Base-by-base conservation (phyloP, 2,113 vertebrate genomes). In the Picathartes gymnocephalus region DNA sequence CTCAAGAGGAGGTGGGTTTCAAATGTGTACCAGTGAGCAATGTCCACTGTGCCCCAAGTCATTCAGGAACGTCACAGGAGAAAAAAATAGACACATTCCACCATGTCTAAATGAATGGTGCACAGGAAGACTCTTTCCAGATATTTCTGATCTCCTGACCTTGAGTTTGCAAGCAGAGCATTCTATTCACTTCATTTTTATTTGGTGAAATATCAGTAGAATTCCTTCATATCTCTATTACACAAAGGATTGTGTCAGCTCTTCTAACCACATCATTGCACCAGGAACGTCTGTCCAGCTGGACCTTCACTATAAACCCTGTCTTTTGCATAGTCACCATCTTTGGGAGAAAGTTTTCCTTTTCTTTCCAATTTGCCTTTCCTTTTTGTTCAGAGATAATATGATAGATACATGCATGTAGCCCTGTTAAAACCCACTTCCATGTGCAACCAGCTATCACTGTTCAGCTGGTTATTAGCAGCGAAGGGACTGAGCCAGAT, bases 401-500 rank as follows among this genome's bases (percentile, higher is more conserved):
- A 45, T 33, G 21, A 61, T 6, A 83, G 42, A 66, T 33, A 60
- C 0, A 57, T 27, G 53, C 30, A 87, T 47, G 33, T 20, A 50
- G 24, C 50, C 87, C 62, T 64, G 6, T 58, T 69, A 82, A 92
- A 95, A 85, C 57, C 93, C 74, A 82, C 56, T 95, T 95, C 66
- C 86, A 73, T 10, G 3, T 84, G 15, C 78, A 92, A 87, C 33
- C 48, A 79, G 0, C 69, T 27, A 74, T 58, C 64, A 47, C 48
- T 47, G 44, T 64, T 87, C 73, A 82, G 81, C 33, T 65, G 50
- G 31, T 85, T 85, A 85, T 94, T 89, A 90, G 54, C 50, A 93
- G 35, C 15, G 39, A 44, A 83, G 12, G 35, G 37, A 18, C 33
- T 91, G 60, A 81, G 61, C 85, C 85, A 94, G 50, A 91, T 61